A percentile compares a stretch with the other conserved stretches of the same genome.
Conservation (phyloP, 2,797 vertebrate species). For the Notamacropus eugenii region DNA sequence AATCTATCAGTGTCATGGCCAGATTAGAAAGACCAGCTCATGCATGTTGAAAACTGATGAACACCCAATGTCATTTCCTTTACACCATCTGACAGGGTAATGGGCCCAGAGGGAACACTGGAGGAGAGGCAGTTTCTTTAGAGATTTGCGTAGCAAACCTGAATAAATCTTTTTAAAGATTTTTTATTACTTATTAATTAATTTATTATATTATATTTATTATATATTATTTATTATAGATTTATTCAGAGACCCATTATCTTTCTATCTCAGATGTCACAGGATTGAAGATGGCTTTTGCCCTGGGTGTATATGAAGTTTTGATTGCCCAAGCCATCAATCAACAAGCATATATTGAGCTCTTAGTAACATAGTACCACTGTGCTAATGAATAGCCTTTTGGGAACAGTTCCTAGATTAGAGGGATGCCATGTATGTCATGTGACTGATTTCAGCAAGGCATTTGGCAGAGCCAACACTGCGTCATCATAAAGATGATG, state of each 20-base stretch:
- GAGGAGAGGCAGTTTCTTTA: neutral
- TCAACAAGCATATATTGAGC: neutral
- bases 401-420: neutral
- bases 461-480: neutral
- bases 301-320: neutral
- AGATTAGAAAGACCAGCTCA: neutral
- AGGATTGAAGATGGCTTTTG: neutral
- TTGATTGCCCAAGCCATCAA: neutral
- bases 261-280: neutral
- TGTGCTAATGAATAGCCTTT: neutral
- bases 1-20: constrained; percentile 12
- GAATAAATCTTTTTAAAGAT: no score
- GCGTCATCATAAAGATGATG: neutral
- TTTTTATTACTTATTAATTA: no score
- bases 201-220: no score
- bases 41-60: fast-evolving
- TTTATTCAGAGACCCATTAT: neutral
- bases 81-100: neutral
- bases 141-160: neutral
- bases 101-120: neutral
- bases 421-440: neutral
- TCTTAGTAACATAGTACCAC: neutral
- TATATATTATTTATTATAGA: no score
- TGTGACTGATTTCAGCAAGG: neutral
- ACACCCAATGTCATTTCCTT: neutral